A percentile compares a stretch with the other conserved stretches of the same genome.
phyloP scores from a whole-genome alignment of 2,113 vertebrate genomes.

The Microtus oregoni region DNA sequence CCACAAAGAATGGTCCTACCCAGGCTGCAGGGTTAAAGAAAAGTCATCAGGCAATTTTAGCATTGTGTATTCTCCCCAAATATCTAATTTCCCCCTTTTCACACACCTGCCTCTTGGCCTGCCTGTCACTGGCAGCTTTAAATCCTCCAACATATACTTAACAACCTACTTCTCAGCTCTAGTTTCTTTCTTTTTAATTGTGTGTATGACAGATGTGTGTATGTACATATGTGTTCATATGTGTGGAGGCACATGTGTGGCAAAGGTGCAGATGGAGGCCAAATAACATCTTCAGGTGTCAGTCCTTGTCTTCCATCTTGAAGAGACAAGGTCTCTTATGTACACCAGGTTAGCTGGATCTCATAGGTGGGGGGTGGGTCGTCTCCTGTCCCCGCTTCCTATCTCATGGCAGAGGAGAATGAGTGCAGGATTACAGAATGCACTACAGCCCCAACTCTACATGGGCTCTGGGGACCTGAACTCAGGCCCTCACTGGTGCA shows the following conservation, averaged over 20 bases:
- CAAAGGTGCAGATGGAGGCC: not conserved
- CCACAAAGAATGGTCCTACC: not conserved
- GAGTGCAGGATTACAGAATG: not conserved
- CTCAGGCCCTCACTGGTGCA: no score
- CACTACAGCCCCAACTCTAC: not conserved
- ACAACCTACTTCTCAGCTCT: not conserved
- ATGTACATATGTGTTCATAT: not conserved
- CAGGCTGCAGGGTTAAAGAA: not conserved
- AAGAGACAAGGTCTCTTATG: not conserved
- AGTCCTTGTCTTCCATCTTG: not conserved
- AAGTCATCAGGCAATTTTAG: not conserved
- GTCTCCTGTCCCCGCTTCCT: no score
- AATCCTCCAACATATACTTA: not conserved
- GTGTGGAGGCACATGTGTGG: not conserved
- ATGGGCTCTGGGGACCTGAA: not conserved
- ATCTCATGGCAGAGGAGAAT: no score
- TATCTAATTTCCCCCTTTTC: not conserved
- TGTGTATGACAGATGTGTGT: not conserved
- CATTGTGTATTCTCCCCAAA: not conserved
- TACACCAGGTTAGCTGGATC: not conserved
- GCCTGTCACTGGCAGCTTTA: not conserved
- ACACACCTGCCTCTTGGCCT: not conserved
- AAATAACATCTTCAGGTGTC: not conserved
- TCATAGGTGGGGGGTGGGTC: not conserved
- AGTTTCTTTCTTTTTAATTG: not conserved